A percentile compares a stretch with the other conserved stretches of the same genome.
These are phyloP conservation scores for Microplitis demolitor DNA, from an alignment of 1,140 invertebrate genomes.

Conservation along the genomic window DNA sequence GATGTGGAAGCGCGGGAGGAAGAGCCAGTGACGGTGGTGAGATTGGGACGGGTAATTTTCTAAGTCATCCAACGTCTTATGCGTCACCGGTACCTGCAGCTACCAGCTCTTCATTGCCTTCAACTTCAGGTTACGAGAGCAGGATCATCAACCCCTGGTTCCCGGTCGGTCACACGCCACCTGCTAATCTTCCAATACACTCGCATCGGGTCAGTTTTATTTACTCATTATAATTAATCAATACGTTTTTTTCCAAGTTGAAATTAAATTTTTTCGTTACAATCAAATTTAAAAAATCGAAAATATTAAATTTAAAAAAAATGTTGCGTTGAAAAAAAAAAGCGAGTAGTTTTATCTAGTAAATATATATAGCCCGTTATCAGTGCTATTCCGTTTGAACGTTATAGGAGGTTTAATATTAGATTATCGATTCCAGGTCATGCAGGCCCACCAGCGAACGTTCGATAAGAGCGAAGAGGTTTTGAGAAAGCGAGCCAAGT, in stretches of 20 bases:
- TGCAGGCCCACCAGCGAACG: constrained; percentile 54
- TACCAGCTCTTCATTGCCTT: constrained; percentile 42
- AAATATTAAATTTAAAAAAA: neutral
- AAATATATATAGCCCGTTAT: neutral
- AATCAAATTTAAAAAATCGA: too few species aligned
- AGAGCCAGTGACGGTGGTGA: constrained; percentile 45
- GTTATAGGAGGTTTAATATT: constrained; percentile 32
- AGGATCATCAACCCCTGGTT: constrained; percentile 54
- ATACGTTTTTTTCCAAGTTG: neutral
- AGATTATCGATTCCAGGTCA: constrained; percentile 46
- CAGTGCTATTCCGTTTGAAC: constrained; percentile 23
- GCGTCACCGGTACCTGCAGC: constrained; percentile 32
- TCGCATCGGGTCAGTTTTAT: constrained; percentile 49
- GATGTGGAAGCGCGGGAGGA: too few species aligned
- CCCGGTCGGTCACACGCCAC: constrained; percentile 42
- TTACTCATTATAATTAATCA: neutral
- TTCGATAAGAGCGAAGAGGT: constrained; percentile 56
- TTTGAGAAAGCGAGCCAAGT: constrained; percentile 54
- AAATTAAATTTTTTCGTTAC: too few species aligned
- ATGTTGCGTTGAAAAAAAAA: neutral
- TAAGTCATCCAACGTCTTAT: constrained; percentile 44
- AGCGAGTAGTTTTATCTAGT: neutral
- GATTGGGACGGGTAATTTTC: constrained; percentile 35
- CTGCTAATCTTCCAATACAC: constrained; percentile 46
- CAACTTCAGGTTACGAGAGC: constrained; percentile 42